Percentiles rank a stretch among this genome's conserved stretches.
Evolutionary conservation across 2,888 invertebrate genomes (phyloP).

Genomic region (Limnephilus rhombicus): DNA sequence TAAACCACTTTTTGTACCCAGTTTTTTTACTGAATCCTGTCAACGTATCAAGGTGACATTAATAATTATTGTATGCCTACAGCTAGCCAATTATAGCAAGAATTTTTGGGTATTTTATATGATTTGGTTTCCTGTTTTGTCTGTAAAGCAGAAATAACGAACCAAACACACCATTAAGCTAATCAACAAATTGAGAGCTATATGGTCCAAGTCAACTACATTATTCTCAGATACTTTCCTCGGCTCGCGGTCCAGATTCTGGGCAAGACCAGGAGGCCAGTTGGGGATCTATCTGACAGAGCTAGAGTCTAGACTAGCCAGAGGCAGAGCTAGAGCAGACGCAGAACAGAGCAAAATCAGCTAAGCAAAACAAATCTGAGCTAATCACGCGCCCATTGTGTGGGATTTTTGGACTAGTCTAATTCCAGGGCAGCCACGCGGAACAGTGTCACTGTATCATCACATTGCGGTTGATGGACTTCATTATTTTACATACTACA

Average conservation of each 20-base stretch:
- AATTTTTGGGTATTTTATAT: background rate
- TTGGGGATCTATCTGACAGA: background rate
- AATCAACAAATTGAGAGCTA: background rate
- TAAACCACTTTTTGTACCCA: background rate
- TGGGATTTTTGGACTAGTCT: background rate
- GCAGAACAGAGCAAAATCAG: background rate
- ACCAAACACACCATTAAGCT: background rate
- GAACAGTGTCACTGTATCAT: constrained; percentile 2
- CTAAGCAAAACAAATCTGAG: background rate
- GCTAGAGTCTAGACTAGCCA: background rate
- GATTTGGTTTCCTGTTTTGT: background rate
- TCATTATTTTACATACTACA: background rate
- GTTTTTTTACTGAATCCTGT: background rate
- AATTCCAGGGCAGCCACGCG: background rate
- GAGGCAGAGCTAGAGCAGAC: background rate
- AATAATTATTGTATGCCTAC: background rate
- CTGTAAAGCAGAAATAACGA: background rate
- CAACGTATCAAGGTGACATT: background rate
- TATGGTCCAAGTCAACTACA: background rate
- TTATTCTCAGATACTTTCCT: background rate
- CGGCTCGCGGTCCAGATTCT: background rate
- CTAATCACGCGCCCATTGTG: constrained; percentile 1
- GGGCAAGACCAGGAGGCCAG: background rate
- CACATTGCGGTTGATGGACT: background rate
- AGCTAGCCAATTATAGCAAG: background rate